Base-by-base conservation (phyloP, 2,113 vertebrate genomes). In the Sturnira hondurensis region DNA sequence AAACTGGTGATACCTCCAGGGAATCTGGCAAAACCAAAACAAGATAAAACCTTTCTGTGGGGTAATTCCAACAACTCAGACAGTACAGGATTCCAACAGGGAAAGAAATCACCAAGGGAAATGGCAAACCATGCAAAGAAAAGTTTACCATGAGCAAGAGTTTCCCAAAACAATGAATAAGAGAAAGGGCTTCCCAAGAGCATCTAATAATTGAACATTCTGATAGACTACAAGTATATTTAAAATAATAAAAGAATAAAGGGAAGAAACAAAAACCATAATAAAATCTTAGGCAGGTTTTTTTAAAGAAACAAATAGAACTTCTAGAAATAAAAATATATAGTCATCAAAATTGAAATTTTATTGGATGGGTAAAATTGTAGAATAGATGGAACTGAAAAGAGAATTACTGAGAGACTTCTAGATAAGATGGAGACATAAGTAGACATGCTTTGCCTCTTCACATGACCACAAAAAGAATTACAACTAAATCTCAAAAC, bases 211-310 rank as follows among this genome's bases (percentile, higher is more conserved):
- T 5, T 61, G 19, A 83, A 78, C n/a, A 92, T 67, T 85, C 74
- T 89, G 68, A 77, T 82, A 95, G n/a, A 76, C 56, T 47, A 67
- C 14, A 58, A 31, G 31, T 52, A 70, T 82, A 43, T 77, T 96
- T 96, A 68, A 97, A 88, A 84, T 84, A 33, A 91, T 73, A 41
- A 77, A 82, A 94, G 16, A 68, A 15, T 47, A 94, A 84, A n/a
- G 86, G 3, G n/a, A 65, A 91, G n/a, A 95, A 90, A 71, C 13
- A 85, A 31, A 91, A 86, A 77, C 14, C 28, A 67, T 71, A 94
- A 86, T 65, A 26, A 89, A 92, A 86, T 54, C 31, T 16, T 31
- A 93, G 20, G 15, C 8, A 70, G 17, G 12, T 36, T 84, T 76
- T n/a, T 78, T 83, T 36, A n/a, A 92, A 90, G 70, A 94, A 70